Evolutionary conservation across 1,140 invertebrate species (phyloP), one percentile per base, ranked within the genome.

Genomic region (Brachionus koreanus): DNA sequence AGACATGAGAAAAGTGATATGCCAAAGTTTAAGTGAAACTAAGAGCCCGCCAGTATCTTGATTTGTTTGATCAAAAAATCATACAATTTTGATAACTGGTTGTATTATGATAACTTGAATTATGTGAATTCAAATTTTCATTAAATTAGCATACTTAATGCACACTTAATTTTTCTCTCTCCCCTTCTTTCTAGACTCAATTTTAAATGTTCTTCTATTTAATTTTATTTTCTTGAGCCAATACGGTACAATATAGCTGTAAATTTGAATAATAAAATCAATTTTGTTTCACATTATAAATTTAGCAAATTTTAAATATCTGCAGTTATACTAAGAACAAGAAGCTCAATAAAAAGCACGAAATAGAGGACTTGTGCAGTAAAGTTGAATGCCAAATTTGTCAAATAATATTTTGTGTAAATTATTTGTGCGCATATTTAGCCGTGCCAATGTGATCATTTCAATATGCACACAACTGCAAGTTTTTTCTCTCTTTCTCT

Each of bases 241-340:
- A 69, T 69, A 39, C 65, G 37, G 65, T 33, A 39, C 33, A 37
- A 39, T 37, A 69, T 19, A 39, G 12, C 35, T 39, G 37, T n/a
- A 19, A 69, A n/a, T 69, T 69, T 37, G 37, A 69, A 69, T 69
- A 69, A 69, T 69, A n/a, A 69, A 69, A 69, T 69, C 65, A 69
- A 69, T 69, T 69, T 69, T 39, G 42, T 39, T 37, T 13, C n/a
- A 69, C 37, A 39, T 69, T 69, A 39, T n/a, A 69, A 69, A 69
- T 69, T 69, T 35, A 42, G 33, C 37, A 69, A 39, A 69, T 69
- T 69, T 69, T 10, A 69, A 69, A 69, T 39, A 12, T 16, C 65
- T 69, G 65, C 65, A 69, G 65, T 42, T 69, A 63, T 0, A 63
- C 10, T 23, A 12, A 6, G 16, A 6, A 4, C 5, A 39, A 1